These are phyloP conservation scores for Graphium colonna DNA, from an alignment of 2,888 invertebrate species.

Conservation along the genomic window DNA sequence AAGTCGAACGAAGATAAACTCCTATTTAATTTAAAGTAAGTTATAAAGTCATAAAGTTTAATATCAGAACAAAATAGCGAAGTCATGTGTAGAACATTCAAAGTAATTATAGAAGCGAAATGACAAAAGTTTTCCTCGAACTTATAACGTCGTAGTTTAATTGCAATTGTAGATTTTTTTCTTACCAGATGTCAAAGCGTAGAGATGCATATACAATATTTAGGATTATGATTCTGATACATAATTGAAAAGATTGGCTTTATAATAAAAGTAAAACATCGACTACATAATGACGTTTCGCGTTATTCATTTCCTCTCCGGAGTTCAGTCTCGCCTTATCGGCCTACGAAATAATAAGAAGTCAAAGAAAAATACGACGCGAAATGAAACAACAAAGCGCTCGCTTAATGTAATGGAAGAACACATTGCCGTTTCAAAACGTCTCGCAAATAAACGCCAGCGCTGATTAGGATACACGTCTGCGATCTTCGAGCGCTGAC, in stretches of 20 bases:
- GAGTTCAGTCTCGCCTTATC: constrained; percentile 35
- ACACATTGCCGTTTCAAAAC: constrained; percentile 46
- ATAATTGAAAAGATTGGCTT: constrained; percentile 24
- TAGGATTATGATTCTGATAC: too few relatives aligned
- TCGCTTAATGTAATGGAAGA: constrained; percentile 34
- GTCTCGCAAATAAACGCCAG: constrained; percentile 42
- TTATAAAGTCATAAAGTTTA: too few relatives aligned
- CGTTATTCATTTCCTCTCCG: constrained; percentile 48
- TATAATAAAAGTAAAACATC: constrained; percentile 43
- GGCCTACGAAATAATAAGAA: constrained; percentile 27
- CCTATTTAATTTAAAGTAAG: too few relatives aligned
- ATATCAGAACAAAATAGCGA: too few relatives aligned
- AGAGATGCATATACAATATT: too few relatives aligned
- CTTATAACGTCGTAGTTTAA: too few relatives aligned
- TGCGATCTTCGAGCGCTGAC: constrained; percentile 33
- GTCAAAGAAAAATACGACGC: constrained; percentile 13
- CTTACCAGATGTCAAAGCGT: too few relatives aligned
- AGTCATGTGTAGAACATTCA: too few relatives aligned
- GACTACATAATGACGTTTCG: constrained; percentile 48
- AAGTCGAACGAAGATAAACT: too few relatives aligned
- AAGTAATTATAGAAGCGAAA: too few relatives aligned
- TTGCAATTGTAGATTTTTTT: too few relatives aligned
- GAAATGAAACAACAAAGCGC: constrained; percentile 33
- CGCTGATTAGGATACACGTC: constrained; percentile 34
- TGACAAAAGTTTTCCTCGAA: too few relatives aligned